These are phyloP conservation scores for Linurgus olivaceus DNA, from an alignment of 2,797 vertebrate genomes.

Conservation along the genomic window DNA sequence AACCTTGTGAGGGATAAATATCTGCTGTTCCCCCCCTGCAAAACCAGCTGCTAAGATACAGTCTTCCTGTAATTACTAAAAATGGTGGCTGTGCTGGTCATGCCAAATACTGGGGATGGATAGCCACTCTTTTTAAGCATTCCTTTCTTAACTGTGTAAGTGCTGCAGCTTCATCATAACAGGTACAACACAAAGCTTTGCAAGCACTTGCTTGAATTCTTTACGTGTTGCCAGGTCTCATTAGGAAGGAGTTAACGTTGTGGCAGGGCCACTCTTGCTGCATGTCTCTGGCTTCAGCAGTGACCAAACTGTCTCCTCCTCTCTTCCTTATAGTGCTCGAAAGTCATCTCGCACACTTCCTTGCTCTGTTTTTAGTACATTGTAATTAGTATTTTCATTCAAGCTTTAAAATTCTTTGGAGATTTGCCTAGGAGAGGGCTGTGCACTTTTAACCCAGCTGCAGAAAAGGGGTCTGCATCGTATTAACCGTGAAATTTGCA, in stretches of 20 bases:
- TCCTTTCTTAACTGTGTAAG: background rate
- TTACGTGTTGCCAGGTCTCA: background rate
- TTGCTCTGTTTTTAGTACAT: slow-evolving; percentile 48
- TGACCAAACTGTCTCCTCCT: background rate
- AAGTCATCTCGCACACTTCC: slow-evolving; percentile 43
- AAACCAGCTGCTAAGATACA: background rate
- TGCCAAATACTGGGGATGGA: background rate
- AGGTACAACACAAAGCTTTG: background rate
- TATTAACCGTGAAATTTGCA: slow-evolving; percentile 54
- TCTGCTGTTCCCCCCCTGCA: background rate
- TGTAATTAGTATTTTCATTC: slow-evolving; percentile 60
- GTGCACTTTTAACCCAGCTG: slow-evolving; percentile 60
- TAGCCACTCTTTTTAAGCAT: background rate
- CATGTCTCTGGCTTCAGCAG: background rate
- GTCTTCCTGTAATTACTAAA: background rate
- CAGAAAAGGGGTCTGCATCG: slow-evolving; percentile 47
- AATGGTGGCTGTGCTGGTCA: background rate
- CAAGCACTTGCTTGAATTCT: background rate
- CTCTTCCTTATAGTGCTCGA: background rate
- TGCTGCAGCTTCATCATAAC: fast-evolving
- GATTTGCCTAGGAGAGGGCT: slow-evolving; percentile 43
- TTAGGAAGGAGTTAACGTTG: background rate
- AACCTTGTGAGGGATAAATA: slow-evolving; percentile 10
- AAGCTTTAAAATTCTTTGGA: slow-evolving; percentile 60
- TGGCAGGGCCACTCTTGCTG: background rate